Evolutionary conservation across 2,888 invertebrate species (phyloP).

Genomic region (Pachycephus smyrnensis): DNA sequence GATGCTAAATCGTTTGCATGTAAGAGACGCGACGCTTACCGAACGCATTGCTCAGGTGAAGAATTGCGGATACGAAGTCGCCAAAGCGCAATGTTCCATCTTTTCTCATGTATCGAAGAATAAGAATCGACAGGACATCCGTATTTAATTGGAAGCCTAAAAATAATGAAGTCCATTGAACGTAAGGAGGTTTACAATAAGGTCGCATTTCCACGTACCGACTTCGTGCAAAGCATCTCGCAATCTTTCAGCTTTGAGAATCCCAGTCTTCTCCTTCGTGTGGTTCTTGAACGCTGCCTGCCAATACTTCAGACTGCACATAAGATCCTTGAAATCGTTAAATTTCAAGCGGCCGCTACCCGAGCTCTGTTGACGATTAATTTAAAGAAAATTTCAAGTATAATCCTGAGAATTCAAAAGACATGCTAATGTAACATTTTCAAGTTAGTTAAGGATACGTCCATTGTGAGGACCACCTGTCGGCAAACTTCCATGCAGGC

Average conservation of each 20-base stretch:
- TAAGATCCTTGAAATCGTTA: constrained; percentile 88
- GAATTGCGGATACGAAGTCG: constrained; percentile 90
- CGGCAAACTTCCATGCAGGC: constrained; percentile 92
- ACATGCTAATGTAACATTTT: background rate
- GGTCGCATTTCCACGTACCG: constrained; percentile 67
- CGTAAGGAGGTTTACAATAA: background rate
- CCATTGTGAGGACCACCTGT: constrained; percentile 89
- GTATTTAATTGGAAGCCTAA: constrained; percentile 86
- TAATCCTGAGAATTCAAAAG: background rate
- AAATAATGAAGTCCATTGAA: constrained; percentile 17
- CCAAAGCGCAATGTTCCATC: constrained; percentile 92
- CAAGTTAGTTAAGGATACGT: constrained; percentile 75
- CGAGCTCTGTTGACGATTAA: constrained; percentile 70
- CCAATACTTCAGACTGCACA: constrained; percentile 92
- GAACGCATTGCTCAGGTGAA: constrained; percentile 90
- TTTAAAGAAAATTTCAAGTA: background rate
- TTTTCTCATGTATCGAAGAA: constrained; percentile 90
- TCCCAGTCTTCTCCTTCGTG: constrained; percentile 91
- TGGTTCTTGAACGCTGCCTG: constrained; percentile 91
- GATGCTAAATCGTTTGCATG: background rate
- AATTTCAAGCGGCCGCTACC: constrained; percentile 86
- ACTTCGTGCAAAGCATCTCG: constrained; percentile 87
- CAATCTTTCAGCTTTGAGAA: constrained; percentile 86
- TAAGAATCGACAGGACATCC: constrained; percentile 83
- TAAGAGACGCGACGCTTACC: constrained; percentile 71